Evolutionary conservation across 2,797 vertebrate species (phyloP), one percentile per base, ranked within the genome.

Genomic region (Corythornis leucogaster): DNA sequence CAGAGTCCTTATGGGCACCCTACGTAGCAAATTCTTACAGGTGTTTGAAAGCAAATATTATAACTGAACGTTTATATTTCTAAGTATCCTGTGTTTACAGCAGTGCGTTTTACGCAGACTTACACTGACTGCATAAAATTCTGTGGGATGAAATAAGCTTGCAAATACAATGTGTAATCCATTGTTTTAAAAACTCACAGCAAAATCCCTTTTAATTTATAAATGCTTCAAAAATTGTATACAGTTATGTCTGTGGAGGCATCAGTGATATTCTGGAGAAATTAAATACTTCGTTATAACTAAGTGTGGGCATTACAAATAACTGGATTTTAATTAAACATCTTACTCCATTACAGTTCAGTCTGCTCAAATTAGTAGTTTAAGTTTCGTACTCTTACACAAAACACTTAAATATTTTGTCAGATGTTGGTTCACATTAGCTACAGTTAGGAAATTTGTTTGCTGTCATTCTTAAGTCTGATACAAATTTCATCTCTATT

Each of bases 321-420:
- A 59, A 59, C 90, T 86, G 67, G 14, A 18, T 94, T 97, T 96
- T 96, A 96, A 95, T 96, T 94, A 91, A 94, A 95, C 94, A 89
- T 87, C 87, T 85, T 94, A 97, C 96, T 78, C 64, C 71, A 82
- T 93, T 92, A 80, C 93, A 88, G 71, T 78, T 92, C 67, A 94
- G 85, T 95, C 78, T 97, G 51, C 97, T 96, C 82, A 94, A 74
- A 91, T 97, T 95, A 92, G 69, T 86, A 93, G 76, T 92, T 73
- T 95, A 93, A 93, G 94, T 93, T 89, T 85, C 35, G 16, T 86
- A 67, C 73, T 76, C 55, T 85, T 55, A 78, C 84, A 91, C 58
- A 96, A 78, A 95, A 92, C 46, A 70, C 46, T 67, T 90, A 95
- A 89, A 94, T 92, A 84, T 85, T 95, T 85, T 84, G 89, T 97